Conservation (phyloP, 1,140 invertebrate species). For the Drosophila equinoxialis region DNA sequence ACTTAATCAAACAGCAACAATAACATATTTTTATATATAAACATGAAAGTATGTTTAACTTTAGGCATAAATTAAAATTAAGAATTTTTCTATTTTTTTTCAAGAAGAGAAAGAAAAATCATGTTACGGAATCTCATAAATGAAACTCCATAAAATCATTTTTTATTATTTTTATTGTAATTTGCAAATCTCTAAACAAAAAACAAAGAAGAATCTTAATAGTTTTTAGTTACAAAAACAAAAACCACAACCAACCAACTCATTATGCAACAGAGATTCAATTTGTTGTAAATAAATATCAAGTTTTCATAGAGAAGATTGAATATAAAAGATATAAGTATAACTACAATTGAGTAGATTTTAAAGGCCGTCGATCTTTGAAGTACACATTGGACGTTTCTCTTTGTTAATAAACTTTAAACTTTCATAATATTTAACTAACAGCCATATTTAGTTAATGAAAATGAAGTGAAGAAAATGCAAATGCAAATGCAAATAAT, state of each 20-base stretch:
- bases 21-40: slow-evolving; percentile 43
- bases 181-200: slow-evolving; percentile 20
- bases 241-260: slow-evolving; percentile 7
- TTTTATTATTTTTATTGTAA: slow-evolving; percentile 25
- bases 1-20: slow-evolving; percentile 4
- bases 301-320: too few relatives aligned
- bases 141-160: slow-evolving; percentile 56
- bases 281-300: too few relatives aligned
- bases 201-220: slow-evolving; percentile 62
- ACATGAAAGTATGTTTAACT: slow-evolving; percentile 18
- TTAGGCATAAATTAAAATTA: background rate
- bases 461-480: slow-evolving; percentile 29
- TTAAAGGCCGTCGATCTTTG: too few relatives aligned
- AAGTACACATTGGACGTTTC: slow-evolving; percentile 44
- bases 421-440: slow-evolving; percentile 37
- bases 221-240: background rate
- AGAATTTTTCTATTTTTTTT: slow-evolving; percentile 12
- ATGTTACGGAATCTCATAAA: slow-evolving; percentile 67
- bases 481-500: background rate
- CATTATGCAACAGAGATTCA: too few relatives aligned
- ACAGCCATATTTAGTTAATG: slow-evolving; percentile 82
- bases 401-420: slow-evolving; percentile 59
- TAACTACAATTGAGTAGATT: too few relatives aligned
- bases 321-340: too few relatives aligned
- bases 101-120: slow-evolving; percentile 34